Percentiles rank a stretch among this genome's conserved stretches.
Evolutionary conservation across 2,797 vertebrate species (phyloP).

Genomic region (Phaenicophaeus curvirostris): DNA sequence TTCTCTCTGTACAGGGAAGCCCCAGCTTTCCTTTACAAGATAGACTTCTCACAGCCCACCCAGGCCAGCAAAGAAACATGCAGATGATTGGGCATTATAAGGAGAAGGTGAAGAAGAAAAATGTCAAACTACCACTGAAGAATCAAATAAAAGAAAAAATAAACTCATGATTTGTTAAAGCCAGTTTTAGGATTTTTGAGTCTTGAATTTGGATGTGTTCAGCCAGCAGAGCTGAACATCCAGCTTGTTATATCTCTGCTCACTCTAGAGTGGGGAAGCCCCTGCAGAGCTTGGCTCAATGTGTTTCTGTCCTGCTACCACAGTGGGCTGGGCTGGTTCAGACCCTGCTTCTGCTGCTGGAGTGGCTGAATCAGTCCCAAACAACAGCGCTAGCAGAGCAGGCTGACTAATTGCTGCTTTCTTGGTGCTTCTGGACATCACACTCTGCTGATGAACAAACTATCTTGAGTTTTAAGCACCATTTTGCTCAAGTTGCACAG

Average conservation of each 20-base stretch:
- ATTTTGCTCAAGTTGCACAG: not conserved
- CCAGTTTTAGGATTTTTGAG: not conserved
- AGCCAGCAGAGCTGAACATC: not conserved
- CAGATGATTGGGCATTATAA: not conserved
- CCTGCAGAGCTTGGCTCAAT: not conserved
- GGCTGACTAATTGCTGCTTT: not conserved
- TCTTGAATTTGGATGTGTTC: not conserved
- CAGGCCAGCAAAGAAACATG: not conserved
- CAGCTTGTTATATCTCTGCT: not conserved
- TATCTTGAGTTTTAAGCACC: not conserved
- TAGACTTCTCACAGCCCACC: not conserved
- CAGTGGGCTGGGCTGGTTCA: not conserved
- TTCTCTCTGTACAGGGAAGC: not conserved
- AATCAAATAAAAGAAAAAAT: not conserved
- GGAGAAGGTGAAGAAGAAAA: not conserved
- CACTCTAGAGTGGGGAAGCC: not conserved
- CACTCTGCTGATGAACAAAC: not conserved
- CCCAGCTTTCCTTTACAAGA: not conserved
- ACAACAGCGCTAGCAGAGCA: not conserved
- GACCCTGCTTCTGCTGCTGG: not conserved
- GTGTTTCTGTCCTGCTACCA: fast-evolving
- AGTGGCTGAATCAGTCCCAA: not conserved
- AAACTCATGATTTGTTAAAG: not conserved
- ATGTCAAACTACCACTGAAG: not conserved
- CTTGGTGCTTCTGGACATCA: not conserved